phyloP scores from a whole-genome alignment of 1,140 invertebrate species.

The Hydropsyche tenuis region DNA sequence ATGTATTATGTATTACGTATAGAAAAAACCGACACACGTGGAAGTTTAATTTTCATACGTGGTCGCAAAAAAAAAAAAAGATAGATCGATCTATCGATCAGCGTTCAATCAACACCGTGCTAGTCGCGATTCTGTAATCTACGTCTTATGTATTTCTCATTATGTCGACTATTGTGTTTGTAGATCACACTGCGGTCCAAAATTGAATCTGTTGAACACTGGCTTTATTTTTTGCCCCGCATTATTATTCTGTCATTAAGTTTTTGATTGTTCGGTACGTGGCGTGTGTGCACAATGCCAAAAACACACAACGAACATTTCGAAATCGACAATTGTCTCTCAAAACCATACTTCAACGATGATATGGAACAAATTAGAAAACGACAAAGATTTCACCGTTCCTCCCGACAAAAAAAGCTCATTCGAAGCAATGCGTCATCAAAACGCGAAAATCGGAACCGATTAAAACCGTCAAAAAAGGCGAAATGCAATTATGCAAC shows the following conservation, averaged over 20 bases:
- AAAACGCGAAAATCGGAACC: no score
- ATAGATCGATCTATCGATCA: slow-evolving; percentile 5
- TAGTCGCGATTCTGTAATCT: slow-evolving; percentile 6
- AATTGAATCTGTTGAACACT: slow-evolving; percentile 15
- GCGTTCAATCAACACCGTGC: slow-evolving; percentile 6
- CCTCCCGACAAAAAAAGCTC: no score
- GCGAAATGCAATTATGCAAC: slow-evolving; percentile 5
- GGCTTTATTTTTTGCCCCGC: neutral
- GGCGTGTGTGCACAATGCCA: neutral
- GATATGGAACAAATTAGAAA: no score
- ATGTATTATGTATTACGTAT: neutral
- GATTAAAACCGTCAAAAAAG: neutral
- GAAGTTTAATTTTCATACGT: neutral
- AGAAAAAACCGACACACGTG: neutral
- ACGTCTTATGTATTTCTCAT: slow-evolving; percentile 9
- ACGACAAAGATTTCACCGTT: no score
- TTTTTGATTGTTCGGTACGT: slow-evolving; percentile 1
- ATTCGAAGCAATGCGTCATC: no score
- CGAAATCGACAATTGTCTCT: neutral
- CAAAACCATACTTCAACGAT: neutral
- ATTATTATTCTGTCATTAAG: neutral
- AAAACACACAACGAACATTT: neutral
- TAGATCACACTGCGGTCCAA: slow-evolving; percentile 1
- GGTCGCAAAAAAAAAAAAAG: neutral
- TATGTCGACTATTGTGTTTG: slow-evolving; percentile 16